A percentile compares a stretch with the other conserved stretches of the same genome.
These are phyloP conservation scores for Doryteuthis pealeii DNA, from an alignment of 1,140 invertebrate genomes.

Conservation along the genomic window DNA sequence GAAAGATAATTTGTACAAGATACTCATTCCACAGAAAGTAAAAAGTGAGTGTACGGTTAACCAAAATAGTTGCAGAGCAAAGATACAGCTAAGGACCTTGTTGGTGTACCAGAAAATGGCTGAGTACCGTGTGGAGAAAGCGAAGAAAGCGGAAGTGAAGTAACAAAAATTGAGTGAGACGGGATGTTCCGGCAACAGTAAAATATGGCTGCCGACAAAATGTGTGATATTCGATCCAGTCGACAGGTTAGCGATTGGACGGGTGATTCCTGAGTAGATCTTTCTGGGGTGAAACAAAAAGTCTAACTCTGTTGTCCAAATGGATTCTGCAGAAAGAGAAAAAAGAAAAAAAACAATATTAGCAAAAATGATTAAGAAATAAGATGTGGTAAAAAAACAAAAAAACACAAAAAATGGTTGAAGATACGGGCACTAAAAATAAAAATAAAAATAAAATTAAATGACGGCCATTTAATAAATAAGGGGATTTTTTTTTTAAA, in stretches of 20 bases:
- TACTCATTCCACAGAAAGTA: conserved; percentile 36
- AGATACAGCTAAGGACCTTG: conserved; percentile 39
- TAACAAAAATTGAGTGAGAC: conserved; percentile 33
- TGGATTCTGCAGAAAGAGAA: conserved; percentile 34
- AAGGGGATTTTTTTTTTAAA: too few species aligned
- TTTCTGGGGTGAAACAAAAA: conserved; percentile 38
- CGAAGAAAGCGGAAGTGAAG: conserved; percentile 40
- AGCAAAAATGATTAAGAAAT: too few species aligned
- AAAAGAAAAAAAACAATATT: background rate
- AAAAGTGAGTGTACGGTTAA: conserved; percentile 35
- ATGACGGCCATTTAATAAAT: too few species aligned
- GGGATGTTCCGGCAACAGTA: conserved; percentile 27
- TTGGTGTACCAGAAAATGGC: conserved; percentile 53
- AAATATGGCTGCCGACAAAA: conserved; percentile 14
- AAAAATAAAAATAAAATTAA: too few species aligned
- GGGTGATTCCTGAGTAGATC: conserved; percentile 30
- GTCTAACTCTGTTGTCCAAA: conserved; percentile 44
- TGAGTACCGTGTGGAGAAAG: conserved; percentile 41
- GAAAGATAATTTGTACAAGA: conserved; percentile 41
- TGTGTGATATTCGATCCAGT: conserved; percentile 26
- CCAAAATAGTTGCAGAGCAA: conserved; percentile 42
- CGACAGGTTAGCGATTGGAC: conserved; percentile 37
- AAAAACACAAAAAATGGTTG: too few species aligned
- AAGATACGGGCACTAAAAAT: too few species aligned
- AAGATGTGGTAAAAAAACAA: too few species aligned